Percentiles rank a stretch among this genome's conserved stretches.
Evolutionary conservation across 2,888 invertebrate genomes (phyloP).

Genomic region (Ormyrus thymus): DNA sequence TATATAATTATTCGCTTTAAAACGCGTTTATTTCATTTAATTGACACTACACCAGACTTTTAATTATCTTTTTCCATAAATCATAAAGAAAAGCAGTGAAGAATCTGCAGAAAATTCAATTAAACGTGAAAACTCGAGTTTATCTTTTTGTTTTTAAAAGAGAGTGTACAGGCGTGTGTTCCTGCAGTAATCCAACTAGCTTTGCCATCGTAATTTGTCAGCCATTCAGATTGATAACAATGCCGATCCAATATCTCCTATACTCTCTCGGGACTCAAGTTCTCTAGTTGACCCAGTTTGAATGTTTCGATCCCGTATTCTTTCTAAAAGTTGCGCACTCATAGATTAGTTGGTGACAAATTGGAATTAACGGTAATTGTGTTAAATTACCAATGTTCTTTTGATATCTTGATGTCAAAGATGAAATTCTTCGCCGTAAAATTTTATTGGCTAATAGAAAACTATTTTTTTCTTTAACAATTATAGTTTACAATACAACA

Average conservation of each 20-base stretch:
- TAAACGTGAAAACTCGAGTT: conserved; percentile 5
- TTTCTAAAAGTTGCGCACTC: conserved; percentile 59
- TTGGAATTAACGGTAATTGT: conserved; percentile 64
- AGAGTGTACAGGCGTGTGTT: background rate
- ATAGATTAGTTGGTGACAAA: conserved; percentile 63
- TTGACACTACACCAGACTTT: no score
- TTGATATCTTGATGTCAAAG: background rate
- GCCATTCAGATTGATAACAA: conserved; percentile 60
- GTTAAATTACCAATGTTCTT: conserved; percentile 57
- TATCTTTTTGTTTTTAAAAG: conserved; percentile 11
- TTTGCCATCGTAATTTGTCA: conserved; percentile 57
- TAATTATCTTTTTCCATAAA: no score
- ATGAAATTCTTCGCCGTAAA: background rate
- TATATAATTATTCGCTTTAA: no score
- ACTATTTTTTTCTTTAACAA: no score
- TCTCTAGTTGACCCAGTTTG: conserved; percentile 58
- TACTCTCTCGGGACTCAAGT: conserved; percentile 51
- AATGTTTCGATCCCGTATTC: conserved; percentile 58
- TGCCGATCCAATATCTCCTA: conserved; percentile 55
- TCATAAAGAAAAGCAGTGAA: background rate
- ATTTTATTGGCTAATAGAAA: no score
- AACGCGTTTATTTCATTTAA: no score
- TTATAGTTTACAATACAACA: no score
- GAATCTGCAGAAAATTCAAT: conserved; percentile 11
- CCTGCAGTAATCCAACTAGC: conserved; percentile 21